Evolutionary conservation across 2,888 invertebrate species (phyloP).

Genomic region (Eristalis arbustorum): DNA sequence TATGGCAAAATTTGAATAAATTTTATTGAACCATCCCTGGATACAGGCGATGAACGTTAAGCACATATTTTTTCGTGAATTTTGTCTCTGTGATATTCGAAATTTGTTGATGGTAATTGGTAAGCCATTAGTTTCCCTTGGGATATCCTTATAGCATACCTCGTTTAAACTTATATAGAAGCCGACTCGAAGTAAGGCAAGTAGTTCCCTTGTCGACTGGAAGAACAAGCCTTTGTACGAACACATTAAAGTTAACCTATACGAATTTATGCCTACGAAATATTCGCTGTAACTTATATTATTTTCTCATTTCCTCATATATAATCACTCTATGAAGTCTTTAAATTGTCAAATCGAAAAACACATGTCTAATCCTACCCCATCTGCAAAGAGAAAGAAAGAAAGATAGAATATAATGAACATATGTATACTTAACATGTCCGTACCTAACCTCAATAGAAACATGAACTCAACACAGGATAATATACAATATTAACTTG

Average conservation of each 20-base stretch:
- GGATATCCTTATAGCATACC: too few relatives aligned
- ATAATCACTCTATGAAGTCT: background rate
- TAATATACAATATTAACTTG: slow-evolving; percentile 31
- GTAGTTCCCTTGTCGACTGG: background rate
- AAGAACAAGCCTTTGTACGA: background rate
- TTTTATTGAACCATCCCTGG: too few relatives aligned
- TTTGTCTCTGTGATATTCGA: too few relatives aligned
- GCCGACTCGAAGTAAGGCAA: background rate
- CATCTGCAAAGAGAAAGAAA: background rate
- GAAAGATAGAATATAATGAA: background rate
- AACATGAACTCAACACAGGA: slow-evolving; percentile 25
- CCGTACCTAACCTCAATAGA: slow-evolving; percentile 59
- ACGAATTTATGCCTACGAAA: background rate
- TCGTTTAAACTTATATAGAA: background rate
- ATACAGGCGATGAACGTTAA: too few relatives aligned
- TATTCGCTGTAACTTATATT: background rate
- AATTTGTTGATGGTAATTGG: too few relatives aligned
- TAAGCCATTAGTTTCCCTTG: too few relatives aligned
- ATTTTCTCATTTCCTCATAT: background rate
- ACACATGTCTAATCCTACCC: background rate
- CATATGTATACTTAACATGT: slow-evolving; percentile 3
- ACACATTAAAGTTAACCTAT: background rate
- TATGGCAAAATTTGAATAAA: too few relatives aligned
- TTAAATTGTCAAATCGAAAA: too few relatives aligned
- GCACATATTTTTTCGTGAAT: too few relatives aligned